Base-by-base conservation (phyloP, 92 coral and sea anemone genomes). In the Zoanthus solanderi region DNA sequence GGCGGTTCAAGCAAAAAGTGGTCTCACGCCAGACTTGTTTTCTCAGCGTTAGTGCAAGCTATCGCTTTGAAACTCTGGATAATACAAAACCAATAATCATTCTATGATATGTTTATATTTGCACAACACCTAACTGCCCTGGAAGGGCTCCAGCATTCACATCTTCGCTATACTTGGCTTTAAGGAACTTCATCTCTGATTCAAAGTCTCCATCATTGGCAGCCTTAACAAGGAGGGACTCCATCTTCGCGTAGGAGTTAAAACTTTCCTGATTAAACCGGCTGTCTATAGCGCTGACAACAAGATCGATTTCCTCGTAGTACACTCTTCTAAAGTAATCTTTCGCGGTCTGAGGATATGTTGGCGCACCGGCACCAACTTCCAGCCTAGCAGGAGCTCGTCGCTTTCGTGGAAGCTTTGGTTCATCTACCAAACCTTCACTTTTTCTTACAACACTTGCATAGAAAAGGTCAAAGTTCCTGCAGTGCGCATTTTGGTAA, bases 181-280 rank as follows among this genome's bases (percentile, higher is more conserved):
- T 18, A 8, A 72, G 56, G 5, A 74, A 89, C 65, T 78, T 56
- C 69, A 84, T 29, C 80, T 79, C 86, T 48, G 81, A 23, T 42
- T 83, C 75, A 32, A 16, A 56, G 61, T 90, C 89, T 42, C 45
- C 87, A 78, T 45, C 78, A 72, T 79, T 58, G 28, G 77, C 75
- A 90, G 61, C 87, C 15, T 90, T 90, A 5, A 90, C 47, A 13
- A 90, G 47, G 86, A 90, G 78, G 75, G 86, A 53, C 83, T 90
- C 87, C 89, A 90, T 85, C 87, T 78, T 44, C 17, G 78, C 87
- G 79, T 86, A 90, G 66, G 79, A 83, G 69, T 54, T 65, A 73
- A 90, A 85, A 48, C 90, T 79, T 78, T 76, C 75, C 90, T 85
- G 89, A 44, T 72, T 78, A 52, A 84, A 90, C 23, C 88, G 78